Conservation (phyloP, 2,888 invertebrate species). For the Stenchaetothrips biformis region DNA sequence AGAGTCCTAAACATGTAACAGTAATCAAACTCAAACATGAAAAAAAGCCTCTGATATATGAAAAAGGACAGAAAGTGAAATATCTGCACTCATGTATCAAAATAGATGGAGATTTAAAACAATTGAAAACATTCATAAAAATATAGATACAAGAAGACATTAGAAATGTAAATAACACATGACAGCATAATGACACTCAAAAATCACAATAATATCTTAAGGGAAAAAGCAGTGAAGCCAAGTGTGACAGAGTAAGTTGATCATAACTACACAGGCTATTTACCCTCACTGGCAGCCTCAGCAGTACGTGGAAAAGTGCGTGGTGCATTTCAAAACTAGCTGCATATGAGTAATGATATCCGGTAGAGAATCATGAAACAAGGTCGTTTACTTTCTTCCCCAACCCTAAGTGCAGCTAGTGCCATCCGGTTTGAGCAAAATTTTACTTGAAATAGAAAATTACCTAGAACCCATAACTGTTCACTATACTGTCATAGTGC, state of each 20-base stretch:
- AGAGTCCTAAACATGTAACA: not conserved
- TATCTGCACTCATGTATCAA: not conserved
- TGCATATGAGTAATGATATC: too few relatives aligned
- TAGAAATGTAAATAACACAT: not conserved
- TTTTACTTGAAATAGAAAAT: too few relatives aligned
- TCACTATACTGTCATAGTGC: too few relatives aligned
- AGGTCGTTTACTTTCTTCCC: too few relatives aligned
- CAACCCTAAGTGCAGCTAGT: too few relatives aligned
- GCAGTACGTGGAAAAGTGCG: too few relatives aligned
- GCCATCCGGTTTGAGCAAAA: too few relatives aligned
- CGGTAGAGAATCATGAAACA: too few relatives aligned
- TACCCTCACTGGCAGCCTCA: too few relatives aligned
- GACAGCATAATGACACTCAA: not conserved
- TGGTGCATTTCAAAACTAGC: too few relatives aligned
- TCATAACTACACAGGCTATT: too few relatives aligned
- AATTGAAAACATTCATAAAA: constrained; percentile 21
- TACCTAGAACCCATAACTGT: too few relatives aligned
- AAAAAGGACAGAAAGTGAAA: not conserved
- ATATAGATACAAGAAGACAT: constrained; percentile 15
- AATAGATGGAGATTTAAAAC: constrained; percentile 11
- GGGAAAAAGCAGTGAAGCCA: not conserved
- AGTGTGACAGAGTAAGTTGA: not conserved
- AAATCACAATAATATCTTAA: not conserved
- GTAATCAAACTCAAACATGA: not conserved
- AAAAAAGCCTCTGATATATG: not conserved